Evolutionary conservation across 2,888 invertebrate genomes (phyloP).

Genomic region (Sinotaia quadrata): DNA sequence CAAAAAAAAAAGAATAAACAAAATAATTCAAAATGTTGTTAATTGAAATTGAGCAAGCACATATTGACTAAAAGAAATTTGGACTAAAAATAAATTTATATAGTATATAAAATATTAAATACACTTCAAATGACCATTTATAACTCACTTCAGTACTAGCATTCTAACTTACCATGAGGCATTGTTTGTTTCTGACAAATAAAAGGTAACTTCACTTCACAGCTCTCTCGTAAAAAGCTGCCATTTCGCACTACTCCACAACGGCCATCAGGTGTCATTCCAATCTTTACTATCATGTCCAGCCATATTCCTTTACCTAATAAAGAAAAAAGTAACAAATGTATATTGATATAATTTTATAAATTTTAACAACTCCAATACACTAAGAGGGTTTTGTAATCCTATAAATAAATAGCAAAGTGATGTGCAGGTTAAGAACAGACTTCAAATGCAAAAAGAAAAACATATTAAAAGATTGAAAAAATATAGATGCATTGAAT

Average conservation of each 20-base stretch:
- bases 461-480: no score
- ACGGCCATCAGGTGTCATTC: neutral
- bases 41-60: no score
- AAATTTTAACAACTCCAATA: neutral
- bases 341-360: neutral
- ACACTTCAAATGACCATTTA: no score
- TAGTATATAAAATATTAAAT: no score
- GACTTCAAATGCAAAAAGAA: no score
- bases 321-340: neutral
- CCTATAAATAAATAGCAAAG: no score
- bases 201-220: conserved; percentile 24
- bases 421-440: no score
- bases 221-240: conserved; percentile 2
- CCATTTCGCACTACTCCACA: conserved; percentile 23
- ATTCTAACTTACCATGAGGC: neutral
- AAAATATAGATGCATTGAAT: no score
- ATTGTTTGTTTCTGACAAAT: conserved; percentile 29
- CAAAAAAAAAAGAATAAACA: neutral
- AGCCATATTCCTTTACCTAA: conserved; percentile 19
- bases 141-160: neutral
- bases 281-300: conserved; percentile 17
- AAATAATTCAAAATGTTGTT: no score
- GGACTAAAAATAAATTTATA: no score
- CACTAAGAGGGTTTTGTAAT: neutral
- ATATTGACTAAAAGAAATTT: no score